Conservation (phyloP, 2,797 vertebrate genomes). For the Phrynocephalus forsythii region DNA sequence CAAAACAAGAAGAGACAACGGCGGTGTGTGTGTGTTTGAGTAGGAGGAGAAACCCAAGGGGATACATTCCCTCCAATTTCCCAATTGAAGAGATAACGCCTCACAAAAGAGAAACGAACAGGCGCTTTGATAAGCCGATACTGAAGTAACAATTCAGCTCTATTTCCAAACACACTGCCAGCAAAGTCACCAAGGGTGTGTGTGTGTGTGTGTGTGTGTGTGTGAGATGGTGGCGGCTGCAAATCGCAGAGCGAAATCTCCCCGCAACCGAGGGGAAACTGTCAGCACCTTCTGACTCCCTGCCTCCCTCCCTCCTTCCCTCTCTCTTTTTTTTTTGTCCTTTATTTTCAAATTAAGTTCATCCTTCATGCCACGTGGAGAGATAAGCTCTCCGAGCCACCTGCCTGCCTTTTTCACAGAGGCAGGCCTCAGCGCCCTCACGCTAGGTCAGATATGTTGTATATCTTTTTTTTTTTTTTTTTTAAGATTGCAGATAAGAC, state of each 20-base stretch:
- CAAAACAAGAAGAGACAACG: no score
- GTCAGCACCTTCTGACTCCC: neutral
- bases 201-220: neutral
- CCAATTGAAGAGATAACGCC: neutral
- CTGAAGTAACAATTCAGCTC: constrained; percentile 11
- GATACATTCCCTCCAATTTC: neutral
- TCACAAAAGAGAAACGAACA: neutral
- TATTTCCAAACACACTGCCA: neutral
- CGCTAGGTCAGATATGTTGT: neutral
- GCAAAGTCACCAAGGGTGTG: neutral
- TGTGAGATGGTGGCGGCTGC: neutral
- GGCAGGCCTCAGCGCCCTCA: neutral
- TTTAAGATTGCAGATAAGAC: neutral
- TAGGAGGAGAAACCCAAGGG: no score
- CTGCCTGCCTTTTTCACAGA: constrained; percentile 18
- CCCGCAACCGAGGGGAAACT: neutral
- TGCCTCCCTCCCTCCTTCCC: neutral
- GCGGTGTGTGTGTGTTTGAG: no score
- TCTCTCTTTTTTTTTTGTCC: neutral
- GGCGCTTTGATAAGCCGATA: neutral
- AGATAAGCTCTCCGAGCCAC: constrained; percentile 47
- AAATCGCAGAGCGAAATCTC: constrained; percentile 1
- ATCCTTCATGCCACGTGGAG: constrained; percentile 48
- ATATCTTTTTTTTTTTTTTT: no score
- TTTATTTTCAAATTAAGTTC: constrained; percentile 49